phyloP scores from a whole-genome alignment of 2,797 vertebrate genomes.

The Falco peregrinus region DNA sequence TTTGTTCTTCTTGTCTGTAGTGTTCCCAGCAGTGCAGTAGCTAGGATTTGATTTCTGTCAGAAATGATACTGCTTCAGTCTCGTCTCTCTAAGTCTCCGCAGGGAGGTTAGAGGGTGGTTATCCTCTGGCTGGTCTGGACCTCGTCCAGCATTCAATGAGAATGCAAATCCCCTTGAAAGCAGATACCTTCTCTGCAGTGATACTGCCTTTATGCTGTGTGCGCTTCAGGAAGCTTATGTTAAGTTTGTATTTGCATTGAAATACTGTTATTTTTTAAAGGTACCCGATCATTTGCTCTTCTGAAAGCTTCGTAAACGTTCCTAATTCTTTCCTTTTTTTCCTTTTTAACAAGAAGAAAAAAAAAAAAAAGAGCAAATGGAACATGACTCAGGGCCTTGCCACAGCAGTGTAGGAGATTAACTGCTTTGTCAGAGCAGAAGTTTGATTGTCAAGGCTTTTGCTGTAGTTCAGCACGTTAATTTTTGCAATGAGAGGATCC shows the following conservation, averaged over 20 bases:
- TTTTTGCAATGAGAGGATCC: background rate
- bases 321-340: background rate
- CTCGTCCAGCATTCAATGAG: slow-evolving; percentile 62
- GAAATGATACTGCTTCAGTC: slow-evolving; percentile 68
- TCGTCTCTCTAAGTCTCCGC: slow-evolving; percentile 54
- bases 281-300: background rate
- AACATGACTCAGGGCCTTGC: background rate
- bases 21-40: slow-evolving; percentile 62
- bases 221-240: slow-evolving; percentile 1
- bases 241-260: slow-evolving; percentile 3
- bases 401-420: background rate
- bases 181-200: slow-evolving; percentile 48
- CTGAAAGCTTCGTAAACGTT: background rate
- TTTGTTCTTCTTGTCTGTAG: slow-evolving; percentile 21
- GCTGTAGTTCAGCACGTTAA: background rate
- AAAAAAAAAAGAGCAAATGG: background rate
- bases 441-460: background rate
- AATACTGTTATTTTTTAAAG: slow-evolving; percentile 3
- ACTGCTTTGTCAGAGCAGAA: background rate
- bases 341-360: background rate
- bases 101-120: slow-evolving; percentile 63
- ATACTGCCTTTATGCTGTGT: slow-evolving; percentile 12
- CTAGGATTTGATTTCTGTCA: slow-evolving; percentile 73
- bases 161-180: slow-evolving; percentile 71
- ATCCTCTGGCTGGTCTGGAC: slow-evolving; percentile 61